Evolutionary conservation across 2,113 vertebrate genomes (phyloP), one percentile per base, ranked within the genome.

Genomic region (Scomber colias): DNA sequence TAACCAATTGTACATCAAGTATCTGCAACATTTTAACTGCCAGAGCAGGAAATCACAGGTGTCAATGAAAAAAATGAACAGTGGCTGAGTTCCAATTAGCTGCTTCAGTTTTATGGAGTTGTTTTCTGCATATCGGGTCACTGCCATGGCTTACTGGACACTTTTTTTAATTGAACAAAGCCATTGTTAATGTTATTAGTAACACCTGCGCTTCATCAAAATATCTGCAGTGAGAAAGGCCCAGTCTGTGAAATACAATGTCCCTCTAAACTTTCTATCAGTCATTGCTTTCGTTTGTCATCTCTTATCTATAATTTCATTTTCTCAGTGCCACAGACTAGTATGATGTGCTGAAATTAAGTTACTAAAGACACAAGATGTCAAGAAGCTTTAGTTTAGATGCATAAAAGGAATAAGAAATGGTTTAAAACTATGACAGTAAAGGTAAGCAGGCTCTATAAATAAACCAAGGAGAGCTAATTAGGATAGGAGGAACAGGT

Each of bases 271-370:
- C 10, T 19, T 12, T 45, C 5, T 7, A 7, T 35, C 31, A 6
- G 31, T 7, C 4, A 35, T 35, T 35, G 31, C 5, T 35, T 40
- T 54, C n/a, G 24, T 9, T 11, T 19, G 5, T 51, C 46, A 62
- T 62, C 30, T 51, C 14, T 74, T 46, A n/a, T 15, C 31, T 27
- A 12, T 17, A n/a, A 19, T 19, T 15, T 49, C 15, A 35, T 16
- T 13, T 48, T 10, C 7, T 31, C 11, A 8, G 1, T 35, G 45
- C 13, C 57, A 31, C n/a, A 11, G 24, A 27, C 24, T 27, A 2
- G 24, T 27, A 27, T 27, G 24, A 27, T 27, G 24, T 27, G 31
- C 62, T 72, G 30, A 71, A 81, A 64, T 74, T 74, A 46, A 55
- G 8, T 66, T 11, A 21, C 21, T 21, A 21, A 21, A 21, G 21